Percentiles rank a stretch among this genome's conserved stretches.
Conservation (phyloP, 2,888 invertebrate genomes). For the Acleris cristana region DNA sequence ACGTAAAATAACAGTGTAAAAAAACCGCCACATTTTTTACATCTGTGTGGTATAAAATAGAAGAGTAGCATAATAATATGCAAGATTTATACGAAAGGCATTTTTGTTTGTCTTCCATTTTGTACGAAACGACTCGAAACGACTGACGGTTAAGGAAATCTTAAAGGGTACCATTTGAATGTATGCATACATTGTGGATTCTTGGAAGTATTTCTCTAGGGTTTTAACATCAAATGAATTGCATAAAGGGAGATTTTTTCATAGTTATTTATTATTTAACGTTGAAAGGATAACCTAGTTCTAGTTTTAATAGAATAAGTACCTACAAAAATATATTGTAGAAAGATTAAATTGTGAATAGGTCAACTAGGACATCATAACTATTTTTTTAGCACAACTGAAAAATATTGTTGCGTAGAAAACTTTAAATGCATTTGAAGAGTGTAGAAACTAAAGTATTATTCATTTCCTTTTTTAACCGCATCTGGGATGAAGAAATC, state of each 20-base stretch:
- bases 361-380: no score
- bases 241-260: neutral
- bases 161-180: conserved; percentile 9
- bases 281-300: neutral
- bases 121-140: conserved; percentile 33
- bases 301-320: neutral
- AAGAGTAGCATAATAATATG: conserved; percentile 28
- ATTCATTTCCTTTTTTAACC: no score
- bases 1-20: no score
- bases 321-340: neutral
- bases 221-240: neutral
- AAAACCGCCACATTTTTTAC: no score
- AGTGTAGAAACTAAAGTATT: no score
- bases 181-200: conserved; percentile 1
- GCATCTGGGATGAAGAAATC: no score
- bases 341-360: neutral
- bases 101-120: conserved; percentile 48
- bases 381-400: no score
- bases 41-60: neutral
- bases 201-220: conserved; percentile 1
- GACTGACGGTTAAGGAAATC: conserved; percentile 3
- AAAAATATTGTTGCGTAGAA: no score
- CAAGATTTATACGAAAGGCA: conserved; percentile 42
- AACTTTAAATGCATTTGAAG: no score
- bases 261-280: neutral